Base-by-base conservation (phyloP, 2,888 invertebrate species). In the Synergus gifuensis region DNA sequence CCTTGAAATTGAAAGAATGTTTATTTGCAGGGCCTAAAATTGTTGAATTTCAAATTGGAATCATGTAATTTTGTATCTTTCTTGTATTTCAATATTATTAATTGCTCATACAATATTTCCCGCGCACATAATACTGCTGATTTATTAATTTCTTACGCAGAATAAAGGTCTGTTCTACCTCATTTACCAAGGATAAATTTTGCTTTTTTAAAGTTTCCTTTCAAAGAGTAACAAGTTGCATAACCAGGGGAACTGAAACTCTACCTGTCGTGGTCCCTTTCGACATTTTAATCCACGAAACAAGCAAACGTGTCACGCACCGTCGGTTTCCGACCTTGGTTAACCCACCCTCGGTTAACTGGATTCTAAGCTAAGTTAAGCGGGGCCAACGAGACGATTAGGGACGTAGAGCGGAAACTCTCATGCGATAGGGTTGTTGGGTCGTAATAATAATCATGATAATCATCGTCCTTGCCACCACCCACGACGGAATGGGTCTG, bases 341-440 rank as follows among this genome's bases (percentile, higher is more conserved):
- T 76, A 76, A 76, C 76, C 66, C 66, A 76, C 76, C 81, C 64
- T 22, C 66, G 77, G 69, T 64, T 63, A 64, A 73, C 62, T 76
- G 82, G 73, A 77, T 81, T 63, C 76, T 76, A 77, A 69, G 67
- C 69, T 69, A 46, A 36, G 36, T 36, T 54, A 73, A 78, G 79
- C 76, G 77, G 77, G 77, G 77, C 79, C 81, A 69, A 69, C 46
- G 46, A 73, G 73, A 73, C 54, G 73, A 76, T 76, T 76, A 76
- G 76, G 62, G 42, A 44, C 60, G 12, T 42, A 8, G 42, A 76
- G 44, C 62, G 76, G 62, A 76, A 76, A 76, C 62, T 76, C 46
- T 76, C 44, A 42, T 16, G 36, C 36, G 22, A 40, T 62, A 76
- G 44, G 62, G 76, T 42, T 76, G 62, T 62, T 76, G 62, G 62